phyloP scores from a whole-genome alignment of 1,140 invertebrate species.

The Adelges cooleyi region DNA sequence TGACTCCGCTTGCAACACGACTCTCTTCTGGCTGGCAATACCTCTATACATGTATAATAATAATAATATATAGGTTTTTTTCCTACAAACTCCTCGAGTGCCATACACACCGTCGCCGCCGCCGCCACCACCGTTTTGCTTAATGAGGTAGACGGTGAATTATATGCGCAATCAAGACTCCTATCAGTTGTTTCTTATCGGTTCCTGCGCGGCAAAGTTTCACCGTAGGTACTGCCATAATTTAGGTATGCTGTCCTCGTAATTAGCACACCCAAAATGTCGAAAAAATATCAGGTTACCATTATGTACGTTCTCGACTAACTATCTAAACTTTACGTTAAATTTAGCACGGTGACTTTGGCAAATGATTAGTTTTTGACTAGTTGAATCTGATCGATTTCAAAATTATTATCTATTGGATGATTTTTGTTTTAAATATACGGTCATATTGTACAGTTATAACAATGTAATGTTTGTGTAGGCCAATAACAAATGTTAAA shows the following conservation, averaged over 20 bases:
- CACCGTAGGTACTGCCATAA: slow-evolving; percentile 8
- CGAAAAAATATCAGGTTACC: too few relatives aligned
- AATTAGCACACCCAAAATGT: slow-evolving; percentile 22
- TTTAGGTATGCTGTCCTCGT: slow-evolving; percentile 22
- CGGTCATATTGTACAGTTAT: too few relatives aligned
- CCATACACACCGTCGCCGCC: neutral
- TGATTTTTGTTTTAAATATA: too few relatives aligned
- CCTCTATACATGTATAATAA: neutral
- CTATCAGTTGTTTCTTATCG: slow-evolving; percentile 27
- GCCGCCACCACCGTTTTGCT: too few relatives aligned
- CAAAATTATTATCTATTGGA: too few relatives aligned
- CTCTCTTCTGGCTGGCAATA: neutral
- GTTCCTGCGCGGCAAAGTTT: slow-evolving; percentile 21
- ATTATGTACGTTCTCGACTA: too few relatives aligned
- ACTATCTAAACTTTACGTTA: too few relatives aligned
- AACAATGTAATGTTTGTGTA: too few relatives aligned
- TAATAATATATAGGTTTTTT: neutral
- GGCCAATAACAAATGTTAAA: too few relatives aligned
- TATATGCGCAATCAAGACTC: slow-evolving; percentile 27
- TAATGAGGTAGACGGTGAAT: slow-evolving; percentile 28
- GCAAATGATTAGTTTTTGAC: too few relatives aligned
- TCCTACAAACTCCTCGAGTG: neutral
- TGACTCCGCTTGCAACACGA: neutral
- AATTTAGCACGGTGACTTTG: too few relatives aligned
- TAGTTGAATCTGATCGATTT: too few relatives aligned